phyloP scores from a whole-genome alignment of 1,140 invertebrate species.

The Batillaria attramentaria region DNA sequence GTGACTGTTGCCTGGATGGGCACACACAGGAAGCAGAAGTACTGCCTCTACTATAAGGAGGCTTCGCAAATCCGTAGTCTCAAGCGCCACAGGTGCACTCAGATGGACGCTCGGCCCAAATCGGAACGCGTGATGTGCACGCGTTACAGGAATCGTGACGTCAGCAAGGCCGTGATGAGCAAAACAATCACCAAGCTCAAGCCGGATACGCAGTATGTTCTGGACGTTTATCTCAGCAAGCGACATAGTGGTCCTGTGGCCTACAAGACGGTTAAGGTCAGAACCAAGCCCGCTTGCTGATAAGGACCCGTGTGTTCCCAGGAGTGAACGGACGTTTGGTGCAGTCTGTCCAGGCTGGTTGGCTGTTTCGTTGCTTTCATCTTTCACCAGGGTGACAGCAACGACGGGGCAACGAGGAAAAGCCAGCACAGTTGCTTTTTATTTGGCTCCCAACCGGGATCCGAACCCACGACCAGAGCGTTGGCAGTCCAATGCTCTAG shows the following conservation, averaged over 20 bases:
- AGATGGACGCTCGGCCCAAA: conserved; percentile 25
- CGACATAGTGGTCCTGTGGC: conserved; percentile 56
- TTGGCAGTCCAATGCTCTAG: too few species aligned
- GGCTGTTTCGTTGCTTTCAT: too few species aligned
- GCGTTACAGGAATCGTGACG: conserved; percentile 50
- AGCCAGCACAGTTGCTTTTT: too few species aligned
- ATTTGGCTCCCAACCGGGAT: too few species aligned
- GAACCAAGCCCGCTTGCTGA: conserved; percentile 49
- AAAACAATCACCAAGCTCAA: conserved; percentile 58
- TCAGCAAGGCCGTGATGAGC: conserved; percentile 51
- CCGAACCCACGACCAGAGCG: too few species aligned
- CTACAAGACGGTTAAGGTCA: conserved; percentile 57
- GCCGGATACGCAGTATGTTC: conserved; percentile 60
- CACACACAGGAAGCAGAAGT: conserved; percentile 60
- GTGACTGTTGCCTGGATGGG: conserved; percentile 65
- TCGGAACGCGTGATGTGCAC: conserved; percentile 57
- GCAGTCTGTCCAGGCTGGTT: too few species aligned
- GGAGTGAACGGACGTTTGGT: too few species aligned
- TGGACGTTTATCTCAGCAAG: conserved; percentile 65
- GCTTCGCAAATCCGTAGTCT: conserved; percentile 29
- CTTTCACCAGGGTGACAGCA: too few species aligned
- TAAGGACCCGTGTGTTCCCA: too few species aligned
- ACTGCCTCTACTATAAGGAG: conserved; percentile 66
- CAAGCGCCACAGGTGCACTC: conserved; percentile 42
- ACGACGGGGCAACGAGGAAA: too few species aligned